Evolutionary conservation across 1,140 invertebrate genomes (phyloP), one percentile per base, ranked within the genome.

Genomic region (Cotesia vestalis): DNA sequence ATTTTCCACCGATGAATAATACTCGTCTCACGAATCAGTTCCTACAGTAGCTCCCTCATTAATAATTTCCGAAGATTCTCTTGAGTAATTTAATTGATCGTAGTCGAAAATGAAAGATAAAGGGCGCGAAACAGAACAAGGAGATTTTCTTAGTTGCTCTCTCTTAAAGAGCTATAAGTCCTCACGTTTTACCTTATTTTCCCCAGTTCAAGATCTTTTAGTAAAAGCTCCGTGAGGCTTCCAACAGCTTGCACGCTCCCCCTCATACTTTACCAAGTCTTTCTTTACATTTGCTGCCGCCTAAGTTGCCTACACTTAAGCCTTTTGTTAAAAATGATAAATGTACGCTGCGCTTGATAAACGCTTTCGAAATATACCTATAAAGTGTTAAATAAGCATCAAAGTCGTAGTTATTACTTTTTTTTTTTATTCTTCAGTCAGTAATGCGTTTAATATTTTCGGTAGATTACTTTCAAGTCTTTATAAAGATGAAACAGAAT

Each of bases 361-460:
- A 74, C 73, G 73, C 73, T 79, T 75, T 77, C 79, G 81, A 78
- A 79, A 80, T 80, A 76, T 77, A 80, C 74, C 78, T 73, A 73
- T 72, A 76, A 81, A 81, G 78, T 80, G 81, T 80, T 78, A 81
- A 81, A 78, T 81, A 79, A 73, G 75, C 75, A 77, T 80, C 78
- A 79, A 75, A 55, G 53, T 14, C 53, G 4, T 66, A 78, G 78
- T 81, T 79, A 78, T 78, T 79, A 78, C 80, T 76, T 9, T 4
- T 55, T 14, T 8, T 17, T 55, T 55, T n/a, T 3, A 55, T n/a
- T n/a, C n/a, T 55, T 55, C 11, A 55, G 14, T n/a, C 12, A 55
- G 14, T n/a, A 14, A 55, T n/a, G n/a, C 53, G 53, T 55, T 17
- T 55, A 55, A 55, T 55, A 55, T n/a, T 9, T 12, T n/a, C 1